phyloP scores from a whole-genome alignment of 2,888 invertebrate species.

The Tetragnatha montana region DNA sequence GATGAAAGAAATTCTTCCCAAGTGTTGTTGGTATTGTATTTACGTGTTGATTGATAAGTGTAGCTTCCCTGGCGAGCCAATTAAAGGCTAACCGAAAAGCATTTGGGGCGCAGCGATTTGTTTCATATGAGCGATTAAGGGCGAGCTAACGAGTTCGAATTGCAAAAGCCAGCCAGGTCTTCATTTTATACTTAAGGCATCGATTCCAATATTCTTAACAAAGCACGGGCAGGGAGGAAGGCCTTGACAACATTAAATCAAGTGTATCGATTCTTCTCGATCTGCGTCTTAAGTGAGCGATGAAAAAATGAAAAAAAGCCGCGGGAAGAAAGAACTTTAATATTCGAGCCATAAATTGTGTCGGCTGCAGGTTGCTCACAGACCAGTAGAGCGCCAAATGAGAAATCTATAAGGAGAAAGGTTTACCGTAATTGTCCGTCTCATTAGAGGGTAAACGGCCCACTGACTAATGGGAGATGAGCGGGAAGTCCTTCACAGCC shows the following conservation, averaged over 20 bases:
- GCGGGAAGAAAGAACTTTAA: constrained; percentile 66
- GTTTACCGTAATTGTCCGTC: constrained; percentile 71
- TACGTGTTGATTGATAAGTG: too few species aligned
- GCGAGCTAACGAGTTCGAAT: neutral
- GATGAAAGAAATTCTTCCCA: too few species aligned
- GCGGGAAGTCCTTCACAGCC: constrained; percentile 67
- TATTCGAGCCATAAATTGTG: constrained; percentile 71
- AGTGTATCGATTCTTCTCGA: constrained; percentile 69
- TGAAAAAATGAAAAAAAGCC: constrained; percentile 49
- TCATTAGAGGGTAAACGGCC: constrained; percentile 71
- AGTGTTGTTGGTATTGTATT: too few species aligned
- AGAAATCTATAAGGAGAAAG: constrained; percentile 71
- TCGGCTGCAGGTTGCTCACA: constrained; percentile 71
- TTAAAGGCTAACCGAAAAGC: too few species aligned
- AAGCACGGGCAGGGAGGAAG: constrained; percentile 57
- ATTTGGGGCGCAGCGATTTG: neutral
- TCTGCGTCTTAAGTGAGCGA: constrained; percentile 68
- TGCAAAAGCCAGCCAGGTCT: constrained; percentile 52
- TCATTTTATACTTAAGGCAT: constrained; percentile 69
- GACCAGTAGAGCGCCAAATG: constrained; percentile 71
- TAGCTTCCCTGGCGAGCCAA: too few species aligned
- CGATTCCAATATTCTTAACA: constrained; percentile 70
- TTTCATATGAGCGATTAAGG: neutral
- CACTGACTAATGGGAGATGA: constrained; percentile 71
- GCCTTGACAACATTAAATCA: constrained; percentile 70